Base-by-base conservation (phyloP, 2,888 invertebrate species). In the Bugulina stolonifera region DNA sequence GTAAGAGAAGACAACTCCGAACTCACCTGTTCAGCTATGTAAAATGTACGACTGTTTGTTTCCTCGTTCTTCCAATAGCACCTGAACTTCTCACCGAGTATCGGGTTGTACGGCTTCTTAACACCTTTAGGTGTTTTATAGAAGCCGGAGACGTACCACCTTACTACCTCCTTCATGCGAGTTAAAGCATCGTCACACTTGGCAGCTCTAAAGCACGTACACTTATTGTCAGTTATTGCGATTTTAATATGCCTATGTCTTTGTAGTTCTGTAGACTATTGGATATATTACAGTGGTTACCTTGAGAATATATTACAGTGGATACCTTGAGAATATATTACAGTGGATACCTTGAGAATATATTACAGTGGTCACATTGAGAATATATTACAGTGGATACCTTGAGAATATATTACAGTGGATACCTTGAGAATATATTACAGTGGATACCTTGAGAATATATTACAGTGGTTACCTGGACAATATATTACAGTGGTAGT, bases 41-140 rank as follows among this genome's bases (percentile, higher is more conserved):
- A 96, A 81, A 91, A 95, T 0, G 96, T 96, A 74, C 92, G 89
- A 25, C 91, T 91, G 71, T 91, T 91, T 72, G 90, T 89, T 35
- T 84, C 80, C 0, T 88, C 87, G 85, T 95, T 93, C 76, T 89
- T 87, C 95, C 95, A 96, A 83, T 90, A 93, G 80, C 95, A 95
- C 0, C 95, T 88, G 86, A 93, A 95, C 0, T 90, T 91, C 86
- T 95, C 95, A 0, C 95, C 95, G 69, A 96, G 87, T 72, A 95
- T 92, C 0, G 95, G 95, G 87, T 96, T 96, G 83, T 95, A 96
- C 0, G 95, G 95, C 83, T 96, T 96, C 85, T 95, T 96, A 69
- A 95, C 87, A 1, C 95, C 95, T 84, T 93, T 93, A 0, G 95
- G 95, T 83, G 96, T 95, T 78, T 94, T 91, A 85, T 95, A 93